phyloP scores from a whole-genome alignment of 23 tunicate species.

The Corella eumyota region DNA sequence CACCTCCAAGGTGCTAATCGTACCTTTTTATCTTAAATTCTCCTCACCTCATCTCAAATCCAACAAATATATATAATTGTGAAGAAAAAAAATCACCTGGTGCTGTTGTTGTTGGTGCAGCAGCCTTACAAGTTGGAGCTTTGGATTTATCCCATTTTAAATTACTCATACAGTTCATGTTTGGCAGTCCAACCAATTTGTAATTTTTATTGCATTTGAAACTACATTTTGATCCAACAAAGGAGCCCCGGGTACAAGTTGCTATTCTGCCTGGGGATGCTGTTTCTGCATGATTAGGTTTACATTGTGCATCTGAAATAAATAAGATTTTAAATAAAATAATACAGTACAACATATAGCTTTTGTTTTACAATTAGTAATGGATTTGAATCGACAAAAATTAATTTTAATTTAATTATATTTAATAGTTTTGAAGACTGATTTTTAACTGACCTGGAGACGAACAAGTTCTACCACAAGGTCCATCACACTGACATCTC shows the following conservation, averaged over 20 bases:
- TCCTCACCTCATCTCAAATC: neutral
- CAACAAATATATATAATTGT: neutral
- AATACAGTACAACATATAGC: neutral
- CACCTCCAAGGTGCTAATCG: neutral
- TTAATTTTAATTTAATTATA: too few relatives aligned
- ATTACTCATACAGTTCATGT: conserved; percentile 44
- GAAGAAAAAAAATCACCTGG: neutral
- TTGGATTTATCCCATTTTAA: conserved; percentile 39
- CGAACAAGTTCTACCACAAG: conserved; percentile 52
- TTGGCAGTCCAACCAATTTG: conserved; percentile 12
- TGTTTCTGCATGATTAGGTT: neutral
- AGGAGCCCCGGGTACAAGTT: conserved; percentile 19
- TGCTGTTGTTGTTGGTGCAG: neutral
- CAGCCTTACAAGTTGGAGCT: conserved; percentile 1
- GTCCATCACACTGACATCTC: conserved; percentile 25
- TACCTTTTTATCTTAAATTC: neutral
- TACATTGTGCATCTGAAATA: neutral
- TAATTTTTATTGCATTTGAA: conserved; percentile 16
- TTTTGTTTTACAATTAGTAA: neutral
- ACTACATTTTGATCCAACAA: conserved; percentile 56
- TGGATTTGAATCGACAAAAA: too few relatives aligned
- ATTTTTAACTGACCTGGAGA: conserved; percentile 39
- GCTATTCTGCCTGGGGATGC: neutral
- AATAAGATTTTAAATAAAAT: neutral
- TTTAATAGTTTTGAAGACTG: too few relatives aligned